Evolutionary conservation across 1,140 invertebrate species (phyloP).

Genomic region (Hyposmocoma kahamanoa): DNA sequence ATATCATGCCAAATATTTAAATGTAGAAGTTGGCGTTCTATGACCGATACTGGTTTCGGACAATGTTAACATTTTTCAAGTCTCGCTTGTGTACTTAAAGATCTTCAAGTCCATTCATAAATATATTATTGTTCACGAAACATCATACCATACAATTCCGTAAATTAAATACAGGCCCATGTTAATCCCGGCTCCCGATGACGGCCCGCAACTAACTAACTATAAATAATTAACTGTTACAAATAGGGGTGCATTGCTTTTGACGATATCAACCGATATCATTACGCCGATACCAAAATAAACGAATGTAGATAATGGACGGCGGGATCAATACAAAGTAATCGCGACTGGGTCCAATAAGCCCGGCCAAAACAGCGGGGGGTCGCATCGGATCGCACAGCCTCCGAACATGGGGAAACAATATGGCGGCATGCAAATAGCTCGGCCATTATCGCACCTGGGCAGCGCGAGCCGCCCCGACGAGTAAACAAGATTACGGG

Average conservation of each 20-base stretch:
- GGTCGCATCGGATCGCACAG: constrained; percentile 37
- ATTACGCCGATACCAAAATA: constrained; percentile 66
- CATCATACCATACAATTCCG: too few relatives aligned
- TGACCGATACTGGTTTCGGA: too few relatives aligned
- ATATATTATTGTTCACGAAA: too few relatives aligned
- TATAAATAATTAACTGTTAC: neutral
- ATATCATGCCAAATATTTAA: too few relatives aligned
- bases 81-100: too few relatives aligned
- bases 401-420: constrained; percentile 68
- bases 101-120: too few relatives aligned
- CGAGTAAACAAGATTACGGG: constrained; percentile 71
- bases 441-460: constrained; percentile 72
- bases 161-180: too few relatives aligned
- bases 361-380: constrained; percentile 65
- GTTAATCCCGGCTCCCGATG: too few relatives aligned
- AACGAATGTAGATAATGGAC: constrained; percentile 71
- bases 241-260: constrained; percentile 32
- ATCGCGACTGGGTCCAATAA: constrained; percentile 70
- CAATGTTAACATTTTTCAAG: too few relatives aligned
- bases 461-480: constrained; percentile 55
- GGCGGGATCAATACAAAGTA: constrained; percentile 70
- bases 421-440: constrained; percentile 73
- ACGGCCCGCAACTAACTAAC: too few relatives aligned
- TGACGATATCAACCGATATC: constrained; percentile 45
- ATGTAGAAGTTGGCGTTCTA: too few relatives aligned